These are phyloP conservation scores for Amblyornis subalaris DNA, from an alignment of 2,113 vertebrate genomes.

Conservation along the genomic window DNA sequence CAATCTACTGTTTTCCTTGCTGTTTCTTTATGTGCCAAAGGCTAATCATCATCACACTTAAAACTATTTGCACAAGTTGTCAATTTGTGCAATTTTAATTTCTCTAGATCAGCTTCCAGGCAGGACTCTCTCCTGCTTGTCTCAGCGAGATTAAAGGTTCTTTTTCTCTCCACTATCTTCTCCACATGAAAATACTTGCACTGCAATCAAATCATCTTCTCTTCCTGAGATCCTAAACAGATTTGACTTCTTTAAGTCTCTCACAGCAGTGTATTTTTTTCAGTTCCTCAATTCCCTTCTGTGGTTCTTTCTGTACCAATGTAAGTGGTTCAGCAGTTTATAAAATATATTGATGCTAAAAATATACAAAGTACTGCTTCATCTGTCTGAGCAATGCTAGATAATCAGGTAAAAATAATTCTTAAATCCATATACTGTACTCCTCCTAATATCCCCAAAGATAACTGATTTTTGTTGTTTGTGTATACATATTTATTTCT, in stretches of 20 bases:
- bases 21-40: neutral
- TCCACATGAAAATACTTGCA: neutral
- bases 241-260: neutral
- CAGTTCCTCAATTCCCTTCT: neutral
- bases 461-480: neutral
- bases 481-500: neutral
- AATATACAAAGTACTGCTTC: neutral
- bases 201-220: neutral
- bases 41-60: neutral
- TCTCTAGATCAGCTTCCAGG: neutral
- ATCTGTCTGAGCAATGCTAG: neutral
- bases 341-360: neutral
- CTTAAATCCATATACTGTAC: neutral
- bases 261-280: neutral
- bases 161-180: neutral
- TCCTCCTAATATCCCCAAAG: neutral
- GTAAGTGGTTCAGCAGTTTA: neutral
- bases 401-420: neutral
- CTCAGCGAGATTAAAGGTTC: neutral
- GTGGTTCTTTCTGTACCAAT: neutral
- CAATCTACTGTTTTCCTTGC: neutral
- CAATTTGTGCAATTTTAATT: neutral
- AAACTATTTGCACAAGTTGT: neutral
- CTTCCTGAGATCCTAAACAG: neutral
- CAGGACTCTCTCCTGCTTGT: accelerated